Percentiles rank a stretch among this genome's conserved stretches.
phyloP scores from a whole-genome alignment of 37 sponge, comb jelly and placozoan species.

The Mnemiopsis leidyi region DNA sequence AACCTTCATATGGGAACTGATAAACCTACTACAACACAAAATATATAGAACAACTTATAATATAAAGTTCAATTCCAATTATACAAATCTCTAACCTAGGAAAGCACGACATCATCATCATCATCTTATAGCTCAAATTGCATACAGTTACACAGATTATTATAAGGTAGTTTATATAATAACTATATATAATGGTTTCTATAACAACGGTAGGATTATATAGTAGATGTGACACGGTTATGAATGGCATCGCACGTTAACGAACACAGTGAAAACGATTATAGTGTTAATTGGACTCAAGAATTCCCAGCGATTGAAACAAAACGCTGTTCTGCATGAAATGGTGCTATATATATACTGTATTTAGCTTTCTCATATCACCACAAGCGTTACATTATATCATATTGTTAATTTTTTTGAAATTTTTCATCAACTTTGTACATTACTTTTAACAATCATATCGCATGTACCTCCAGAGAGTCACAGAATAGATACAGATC shows the following conservation, averaged over 20 bases:
- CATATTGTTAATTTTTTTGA: slow-evolving; percentile 24
- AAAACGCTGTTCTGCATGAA: too few species aligned
- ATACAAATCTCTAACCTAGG: slow-evolving; percentile 3
- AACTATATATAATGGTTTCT: background rate
- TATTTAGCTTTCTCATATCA: background rate
- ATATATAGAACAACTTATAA: slow-evolving; percentile 29
- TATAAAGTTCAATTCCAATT: slow-evolving; percentile 22
- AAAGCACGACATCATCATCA: background rate
- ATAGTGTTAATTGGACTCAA: too few species aligned
- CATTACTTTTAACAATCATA: slow-evolving; percentile 4
- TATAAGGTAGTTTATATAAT: background rate
- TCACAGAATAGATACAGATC: background rate
- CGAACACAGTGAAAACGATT: too few species aligned
- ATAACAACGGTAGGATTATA: too few species aligned
- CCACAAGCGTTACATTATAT: background rate
- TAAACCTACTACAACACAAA: background rate
- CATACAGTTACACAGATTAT: background rate
- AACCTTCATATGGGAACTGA: background rate
- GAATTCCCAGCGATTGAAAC: too few species aligned
- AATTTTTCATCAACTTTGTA: slow-evolving; percentile 26
- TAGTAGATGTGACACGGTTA: too few species aligned
- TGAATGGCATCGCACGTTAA: too few species aligned
- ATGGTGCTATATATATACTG: too few species aligned
- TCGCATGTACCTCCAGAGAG: background rate
- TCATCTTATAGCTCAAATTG: background rate